A percentile compares a stretch with the other conserved stretches of the same genome.
phyloP scores from a whole-genome alignment of 2,797 vertebrate species.

The Tarsius wallacei region DNA sequence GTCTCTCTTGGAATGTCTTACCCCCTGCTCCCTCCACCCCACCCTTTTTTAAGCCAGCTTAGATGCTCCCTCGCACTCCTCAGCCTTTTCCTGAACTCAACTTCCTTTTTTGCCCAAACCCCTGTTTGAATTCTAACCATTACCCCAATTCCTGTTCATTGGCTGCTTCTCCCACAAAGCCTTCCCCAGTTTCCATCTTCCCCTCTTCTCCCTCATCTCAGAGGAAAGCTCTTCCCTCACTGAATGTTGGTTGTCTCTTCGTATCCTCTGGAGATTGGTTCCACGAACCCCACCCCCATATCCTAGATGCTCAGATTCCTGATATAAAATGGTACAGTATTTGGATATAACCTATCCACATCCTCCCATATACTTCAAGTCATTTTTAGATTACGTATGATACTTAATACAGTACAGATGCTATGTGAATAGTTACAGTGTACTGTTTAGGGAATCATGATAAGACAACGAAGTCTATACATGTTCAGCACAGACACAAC shows the following conservation, averaged over 20 bases:
- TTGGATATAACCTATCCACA: neutral
- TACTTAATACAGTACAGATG: neutral
- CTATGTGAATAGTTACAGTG: neutral
- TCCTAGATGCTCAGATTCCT: neutral
- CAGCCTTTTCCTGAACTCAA: neutral
- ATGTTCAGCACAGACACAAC: neutral
- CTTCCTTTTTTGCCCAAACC: neutral
- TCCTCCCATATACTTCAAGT: neutral
- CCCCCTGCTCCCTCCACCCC: neutral
- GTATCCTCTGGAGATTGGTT: neutral
- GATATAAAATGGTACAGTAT: neutral
- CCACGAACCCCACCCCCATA: neutral
- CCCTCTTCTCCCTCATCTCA: neutral
- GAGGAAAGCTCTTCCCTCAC: neutral
- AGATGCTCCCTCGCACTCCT: neutral
- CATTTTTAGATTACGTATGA: neutral
- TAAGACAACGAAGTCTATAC: neutral
- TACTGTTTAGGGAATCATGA: neutral
- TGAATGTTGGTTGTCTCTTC: neutral
- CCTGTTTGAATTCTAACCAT: neutral
- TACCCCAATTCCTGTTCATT: neutral
- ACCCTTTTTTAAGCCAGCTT: neutral
- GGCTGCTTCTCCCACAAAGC: neutral
- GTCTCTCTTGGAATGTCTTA: neutral
- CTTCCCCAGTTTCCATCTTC: neutral